phyloP scores from a whole-genome alignment of 30 jellyfish, hydroid and myxozoan genomes.

The Sanderia malayensis region DNA sequence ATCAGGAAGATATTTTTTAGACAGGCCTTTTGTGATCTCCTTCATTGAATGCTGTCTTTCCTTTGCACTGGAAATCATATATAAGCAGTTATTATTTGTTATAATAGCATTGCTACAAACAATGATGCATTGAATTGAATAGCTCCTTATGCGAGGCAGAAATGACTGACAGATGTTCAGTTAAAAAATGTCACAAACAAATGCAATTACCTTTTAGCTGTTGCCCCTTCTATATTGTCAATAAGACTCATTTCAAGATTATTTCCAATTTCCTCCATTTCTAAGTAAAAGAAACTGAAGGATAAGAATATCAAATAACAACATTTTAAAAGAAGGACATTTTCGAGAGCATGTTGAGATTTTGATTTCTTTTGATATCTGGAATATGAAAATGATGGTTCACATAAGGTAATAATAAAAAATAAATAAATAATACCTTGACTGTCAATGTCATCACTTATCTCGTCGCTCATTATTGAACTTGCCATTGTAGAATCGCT shows the following conservation, averaged over 20 bases:
- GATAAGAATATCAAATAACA: no score
- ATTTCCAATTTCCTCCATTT: constrained; percentile 42
- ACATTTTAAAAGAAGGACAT: no score
- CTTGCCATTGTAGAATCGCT: constrained; percentile 76
- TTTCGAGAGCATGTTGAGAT: no score
- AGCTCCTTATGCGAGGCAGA: no score
- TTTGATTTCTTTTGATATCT: no score
- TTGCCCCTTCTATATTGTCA: constrained; percentile 57
- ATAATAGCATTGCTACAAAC: no score
- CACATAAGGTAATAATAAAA: background rate
- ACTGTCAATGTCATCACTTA: constrained; percentile 31
- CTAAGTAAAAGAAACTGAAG: constrained; percentile 4
- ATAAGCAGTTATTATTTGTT: no score
- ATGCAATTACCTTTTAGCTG: constrained; percentile 41
- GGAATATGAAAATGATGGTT: no score
- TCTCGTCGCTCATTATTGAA: constrained; percentile 56
- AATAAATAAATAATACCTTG: background rate
- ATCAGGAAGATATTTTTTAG: constrained; percentile 61
- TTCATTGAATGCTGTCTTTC: constrained; percentile 58
- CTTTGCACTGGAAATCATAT: constrained; percentile 65
- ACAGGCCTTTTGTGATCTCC: constrained; percentile 51
- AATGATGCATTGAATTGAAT: no score
- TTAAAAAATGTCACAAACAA: background rate
- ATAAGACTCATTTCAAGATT: constrained; percentile 34
- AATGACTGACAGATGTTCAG: background rate